Base-by-base conservation (phyloP, 2,888 invertebrate species). In the Aleiodes leptofemur region DNA sequence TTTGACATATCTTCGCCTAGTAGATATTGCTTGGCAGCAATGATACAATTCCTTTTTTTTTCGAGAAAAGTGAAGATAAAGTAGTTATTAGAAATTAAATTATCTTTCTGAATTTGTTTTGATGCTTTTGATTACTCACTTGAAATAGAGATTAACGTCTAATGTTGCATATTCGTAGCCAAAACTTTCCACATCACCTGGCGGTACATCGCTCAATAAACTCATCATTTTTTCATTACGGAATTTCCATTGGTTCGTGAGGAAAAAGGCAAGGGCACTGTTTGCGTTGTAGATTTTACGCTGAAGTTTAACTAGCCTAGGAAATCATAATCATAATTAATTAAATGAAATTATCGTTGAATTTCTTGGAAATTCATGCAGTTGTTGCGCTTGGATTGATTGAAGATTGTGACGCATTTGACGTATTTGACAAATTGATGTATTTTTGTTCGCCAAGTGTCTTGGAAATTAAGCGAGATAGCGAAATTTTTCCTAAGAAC, bases 241-340 rank as follows among this genome's bases (percentile, higher is more conserved):
- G 83, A 97, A 96, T 0, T 90, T 90, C 97, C 97, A 98, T 79
- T 95, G 92, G 82, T 95, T 93, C 0, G 91, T 91, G 0, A 95
- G 91, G 85, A 96, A 98, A 87, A 94, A 95, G 13, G 92, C 90
- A 2, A 98, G 86, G 0, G 95, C 95, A 72, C 91, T 90, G 83
- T 94, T 94, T 0, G 96, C 94, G 29, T 92, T 92, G 88, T 94
- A 96, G 68, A 98, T 94, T 81, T 94, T 94, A n/a, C 94, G 91
- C 86, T 97, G 97, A 34, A 97, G 86, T 88, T 92, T 94, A 9
- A 96, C 89, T 76, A 97, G 90, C 90, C 97, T 97, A 86, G 53
- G 86, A 86, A 74, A 84, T 23, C 23, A 23, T 6, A 34, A 84
- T 80, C 69, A 23, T 66, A 68, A 50, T 56, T 29, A 48, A 76